phyloP scores from a whole-genome alignment of 2,113 vertebrate species.

The Nyctereutes procyonoides region DNA sequence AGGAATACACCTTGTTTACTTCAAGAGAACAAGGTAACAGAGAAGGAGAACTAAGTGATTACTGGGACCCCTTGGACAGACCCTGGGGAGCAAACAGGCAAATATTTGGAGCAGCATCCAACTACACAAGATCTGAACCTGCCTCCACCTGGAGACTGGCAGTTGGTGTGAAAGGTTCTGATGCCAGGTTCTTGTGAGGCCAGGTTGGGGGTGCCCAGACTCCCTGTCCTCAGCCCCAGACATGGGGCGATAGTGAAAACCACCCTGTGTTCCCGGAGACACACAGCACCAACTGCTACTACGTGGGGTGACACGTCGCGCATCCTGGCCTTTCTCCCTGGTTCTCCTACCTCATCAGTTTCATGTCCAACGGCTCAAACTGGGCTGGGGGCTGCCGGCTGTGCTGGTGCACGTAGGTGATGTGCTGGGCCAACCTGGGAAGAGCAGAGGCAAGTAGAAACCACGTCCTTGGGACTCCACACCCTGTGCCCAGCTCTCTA shows the following conservation, averaged over 20 bases:
- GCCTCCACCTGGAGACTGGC: not conserved
- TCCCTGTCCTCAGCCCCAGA: not conserved
- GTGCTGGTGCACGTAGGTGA: constrained; percentile 97
- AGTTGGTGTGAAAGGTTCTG: not conserved
- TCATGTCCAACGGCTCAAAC: constrained; percentile 94
- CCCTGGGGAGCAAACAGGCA: not conserved
- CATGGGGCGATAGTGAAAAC: no score
- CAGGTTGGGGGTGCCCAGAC: rapidly evolving
- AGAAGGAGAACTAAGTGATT: not conserved
- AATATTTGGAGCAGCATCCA: rapidly evolving
- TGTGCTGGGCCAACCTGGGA: constrained; percentile 93
- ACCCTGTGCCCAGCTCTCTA: not conserved
- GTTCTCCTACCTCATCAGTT: constrained; percentile 92
- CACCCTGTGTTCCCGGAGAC: not conserved
- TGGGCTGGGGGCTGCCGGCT: constrained; percentile 92
- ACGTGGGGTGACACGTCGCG: rapidly evolving
- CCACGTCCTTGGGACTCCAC: not conserved
- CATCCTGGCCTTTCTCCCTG: rapidly evolving
- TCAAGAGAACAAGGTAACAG: not conserved
- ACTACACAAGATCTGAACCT: not conserved
- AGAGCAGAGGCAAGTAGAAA: not conserved
- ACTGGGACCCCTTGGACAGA: rapidly evolving
- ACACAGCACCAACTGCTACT: not conserved
- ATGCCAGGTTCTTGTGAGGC: not conserved
- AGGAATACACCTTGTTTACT: not conserved